Evolutionary conservation across 2,113 vertebrate genomes (phyloP).

Genomic region (Spea multiplicata): DNA sequence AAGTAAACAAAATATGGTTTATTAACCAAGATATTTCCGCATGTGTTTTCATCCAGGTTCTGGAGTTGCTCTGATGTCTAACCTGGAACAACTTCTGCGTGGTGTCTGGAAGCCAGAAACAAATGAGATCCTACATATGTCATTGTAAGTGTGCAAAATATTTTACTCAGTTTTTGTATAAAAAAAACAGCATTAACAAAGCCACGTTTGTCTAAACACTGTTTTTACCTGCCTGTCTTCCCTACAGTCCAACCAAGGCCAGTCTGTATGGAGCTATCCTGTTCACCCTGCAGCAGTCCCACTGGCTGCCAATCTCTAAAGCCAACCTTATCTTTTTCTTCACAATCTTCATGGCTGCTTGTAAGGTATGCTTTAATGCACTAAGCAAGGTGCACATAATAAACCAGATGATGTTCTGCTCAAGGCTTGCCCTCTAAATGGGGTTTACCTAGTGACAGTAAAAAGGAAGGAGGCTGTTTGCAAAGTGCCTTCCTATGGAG

Average conservation of each 20-base stretch:
- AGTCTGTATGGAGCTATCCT: conserved; percentile 92
- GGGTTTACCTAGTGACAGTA: too few species aligned
- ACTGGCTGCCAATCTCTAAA: conserved; percentile 87
- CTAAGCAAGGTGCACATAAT: too few species aligned
- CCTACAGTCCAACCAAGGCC: conserved; percentile 89
- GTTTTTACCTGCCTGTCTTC: conserved; percentile 2
- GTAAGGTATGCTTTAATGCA: conserved; percentile 72
- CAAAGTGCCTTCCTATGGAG: too few species aligned
- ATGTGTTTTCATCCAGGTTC: conserved; percentile 69
- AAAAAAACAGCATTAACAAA: background rate
- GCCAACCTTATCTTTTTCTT: conserved; percentile 86
- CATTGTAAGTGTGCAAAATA: conserved; percentile 81
- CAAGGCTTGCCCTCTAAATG: too few species aligned
- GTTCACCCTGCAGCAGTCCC: conserved; percentile 90
- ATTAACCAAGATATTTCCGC: too few species aligned
- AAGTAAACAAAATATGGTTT: too few species aligned
- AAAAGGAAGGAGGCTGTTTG: too few species aligned
- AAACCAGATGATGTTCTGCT: too few species aligned
- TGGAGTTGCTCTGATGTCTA: conserved; percentile 90
- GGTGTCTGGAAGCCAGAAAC: conserved; percentile 94
- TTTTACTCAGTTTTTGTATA: background rate
- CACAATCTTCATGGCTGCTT: conserved; percentile 92
- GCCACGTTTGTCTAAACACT: background rate
- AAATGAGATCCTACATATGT: conserved; percentile 93
- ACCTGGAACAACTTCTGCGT: conserved; percentile 91